Evolutionary conservation across 1,140 invertebrate genomes (phyloP), one percentile per base, ranked within the genome.

Genomic region (Campoletis sonorensis): DNA sequence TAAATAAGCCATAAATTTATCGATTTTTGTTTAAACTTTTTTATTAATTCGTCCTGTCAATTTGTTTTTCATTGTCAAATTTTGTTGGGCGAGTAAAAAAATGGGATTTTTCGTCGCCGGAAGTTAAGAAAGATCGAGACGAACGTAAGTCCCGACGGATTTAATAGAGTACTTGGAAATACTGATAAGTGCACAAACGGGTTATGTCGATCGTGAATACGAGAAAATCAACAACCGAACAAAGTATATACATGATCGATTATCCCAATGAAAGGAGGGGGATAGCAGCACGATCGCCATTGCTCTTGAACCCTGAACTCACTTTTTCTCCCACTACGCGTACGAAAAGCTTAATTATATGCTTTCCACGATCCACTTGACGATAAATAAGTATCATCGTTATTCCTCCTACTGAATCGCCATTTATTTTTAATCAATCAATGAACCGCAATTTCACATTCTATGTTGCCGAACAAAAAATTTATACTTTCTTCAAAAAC

Each of bases 281-380:
- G 13, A 45, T 23, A 67, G 18, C 61, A 27, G 10, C 23, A n/a
- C n/a, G 23, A 71, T 79, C 45, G 67, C 49, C 49, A 67, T 58
- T 79, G 81, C 45, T 80, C 80, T 84, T 84, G 83, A 81, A 81
- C 83, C 67, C 61, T 82, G 83, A 84, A 81, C 78, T 78, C 71
- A 21, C 33, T 27, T 58, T 58, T 68, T 67, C 51, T 68, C 72
- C 79, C 54, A 58, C 54, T 13, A 23, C 10, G 61, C 23, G 3
- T 67, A 73, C 27, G 27, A 51, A 23, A 71, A 61, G 18, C 40
- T 27, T 13, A 21, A 27, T 58, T 75, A 33, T 61, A 81, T 70
- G n/a, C 37, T 45, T 54, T 70, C 8, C 26, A 81, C 40, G 40
- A 77, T 70, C 45, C 30, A 23, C 37, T 30, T 16, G 64, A 21